phyloP scores from a whole-genome alignment of 2,797 vertebrate species.

The Nannoperca obscura region DNA sequence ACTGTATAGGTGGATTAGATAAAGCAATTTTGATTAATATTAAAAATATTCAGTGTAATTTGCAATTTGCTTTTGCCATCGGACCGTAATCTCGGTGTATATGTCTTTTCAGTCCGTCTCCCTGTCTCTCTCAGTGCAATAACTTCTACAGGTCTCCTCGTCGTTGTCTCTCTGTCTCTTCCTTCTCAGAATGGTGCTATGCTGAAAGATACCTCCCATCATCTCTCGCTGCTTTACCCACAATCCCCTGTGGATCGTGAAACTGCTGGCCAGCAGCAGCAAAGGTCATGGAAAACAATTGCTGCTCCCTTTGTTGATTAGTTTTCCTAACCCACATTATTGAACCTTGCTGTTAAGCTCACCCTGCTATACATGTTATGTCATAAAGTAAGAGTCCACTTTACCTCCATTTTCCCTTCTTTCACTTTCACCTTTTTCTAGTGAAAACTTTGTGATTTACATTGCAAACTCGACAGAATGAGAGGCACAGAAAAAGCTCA shows the following conservation, averaged over 20 bases:
- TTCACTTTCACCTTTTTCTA: not conserved
- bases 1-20: not conserved
- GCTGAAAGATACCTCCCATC: conserved; percentile 52
- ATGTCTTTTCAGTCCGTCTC: not conserved
- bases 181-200: not conserved
- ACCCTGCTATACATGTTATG: conserved; percentile 2
- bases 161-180: conserved; percentile 23
- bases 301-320: conserved; percentile 55
- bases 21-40: not conserved
- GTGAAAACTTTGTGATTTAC: conserved; percentile 16
- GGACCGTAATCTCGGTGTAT: not conserved
- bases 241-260: conserved; percentile 58
- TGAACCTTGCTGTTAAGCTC: conserved; percentile 28
- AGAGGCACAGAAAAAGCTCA: conserved; percentile 34
- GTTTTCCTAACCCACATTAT: conserved; percentile 46
- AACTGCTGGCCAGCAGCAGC: conserved; percentile 55
- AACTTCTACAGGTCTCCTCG: conserved; percentile 1
- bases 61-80: conserved; percentile 5
- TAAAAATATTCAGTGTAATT: not conserved
- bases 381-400: not conserved
- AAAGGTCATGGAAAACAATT: conserved; percentile 67
- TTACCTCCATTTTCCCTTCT: not conserved
- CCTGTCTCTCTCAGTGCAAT: not conserved
- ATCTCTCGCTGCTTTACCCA: conserved; percentile 55
- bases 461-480: conserved; percentile 35